These are phyloP conservation scores for Amorpha juglandis DNA, from an alignment of 2,888 invertebrate species.

Conservation along the genomic window DNA sequence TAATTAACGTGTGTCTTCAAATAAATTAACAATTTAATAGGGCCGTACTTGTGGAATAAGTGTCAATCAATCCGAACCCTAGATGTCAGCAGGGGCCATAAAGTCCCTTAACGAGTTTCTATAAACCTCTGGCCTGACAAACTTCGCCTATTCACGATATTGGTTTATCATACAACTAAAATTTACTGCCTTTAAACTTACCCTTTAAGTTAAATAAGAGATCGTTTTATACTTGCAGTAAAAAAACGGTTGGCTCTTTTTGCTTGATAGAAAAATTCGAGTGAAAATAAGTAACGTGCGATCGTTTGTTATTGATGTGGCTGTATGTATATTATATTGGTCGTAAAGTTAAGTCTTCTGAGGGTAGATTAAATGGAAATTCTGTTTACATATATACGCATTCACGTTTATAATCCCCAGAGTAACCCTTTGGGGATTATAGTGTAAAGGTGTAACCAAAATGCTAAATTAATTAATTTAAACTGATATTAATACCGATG, in stretches of 20 bases:
- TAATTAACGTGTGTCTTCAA: constrained; percentile 26
- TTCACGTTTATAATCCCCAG: no score
- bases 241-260: background rate
- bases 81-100: constrained; percentile 51
- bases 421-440: no score
- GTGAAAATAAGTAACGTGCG: constrained; percentile 4
- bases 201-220: constrained; percentile 14
- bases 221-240: constrained; percentile 13
- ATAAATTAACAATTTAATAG: constrained; percentile 37
- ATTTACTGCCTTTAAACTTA: constrained; percentile 26
- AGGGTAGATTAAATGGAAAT: no score
- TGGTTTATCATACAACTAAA: constrained; percentile 25
- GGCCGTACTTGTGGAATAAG: constrained; percentile 39
- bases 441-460: no score
- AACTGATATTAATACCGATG: no score
- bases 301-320: constrained; percentile 5
- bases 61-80: constrained; percentile 52
- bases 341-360: background rate
- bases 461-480: no score
- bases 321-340: background rate
- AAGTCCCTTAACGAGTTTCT: constrained; percentile 54
- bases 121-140: constrained; percentile 47
- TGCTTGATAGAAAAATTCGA: background rate
- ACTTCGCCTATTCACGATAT: constrained; percentile 43
- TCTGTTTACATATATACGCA: no score